phyloP scores from a whole-genome alignment of 2,113 vertebrate species.

The Corvus moneduloides region DNA sequence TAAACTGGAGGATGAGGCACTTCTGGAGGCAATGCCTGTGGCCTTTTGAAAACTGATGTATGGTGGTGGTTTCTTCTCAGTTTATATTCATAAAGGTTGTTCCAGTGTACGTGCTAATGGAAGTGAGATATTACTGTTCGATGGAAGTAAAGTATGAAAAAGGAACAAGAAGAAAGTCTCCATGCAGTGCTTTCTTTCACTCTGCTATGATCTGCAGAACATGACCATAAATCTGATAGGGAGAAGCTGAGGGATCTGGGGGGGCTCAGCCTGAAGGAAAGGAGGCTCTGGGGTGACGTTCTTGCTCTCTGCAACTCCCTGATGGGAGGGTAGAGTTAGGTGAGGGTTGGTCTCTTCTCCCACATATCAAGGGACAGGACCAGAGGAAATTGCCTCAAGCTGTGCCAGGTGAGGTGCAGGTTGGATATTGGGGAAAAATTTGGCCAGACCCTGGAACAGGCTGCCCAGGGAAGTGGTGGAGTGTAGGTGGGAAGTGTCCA shows the following conservation, averaged over 20 bases:
- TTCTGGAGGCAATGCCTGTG: not conserved
- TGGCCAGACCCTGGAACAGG: not conserved
- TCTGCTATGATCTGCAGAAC: not conserved
- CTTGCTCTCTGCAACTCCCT: not conserved
- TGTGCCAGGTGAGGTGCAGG: not conserved
- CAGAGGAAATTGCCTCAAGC: not conserved
- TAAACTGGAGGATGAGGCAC: not conserved
- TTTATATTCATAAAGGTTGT: not conserved
- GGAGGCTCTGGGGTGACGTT: not conserved
- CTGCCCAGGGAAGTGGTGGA: not conserved
- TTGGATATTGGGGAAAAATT: not conserved
- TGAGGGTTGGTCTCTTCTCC: not conserved
- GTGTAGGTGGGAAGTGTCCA: not conserved
- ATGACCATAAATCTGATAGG: rapidly evolving
- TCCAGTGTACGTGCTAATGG: not conserved
- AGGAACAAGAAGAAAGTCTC: not conserved
- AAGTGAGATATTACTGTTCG: not conserved
- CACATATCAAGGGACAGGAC: not conserved
- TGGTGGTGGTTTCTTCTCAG: not conserved
- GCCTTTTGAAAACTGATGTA: not conserved
- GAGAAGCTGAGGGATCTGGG: not conserved
- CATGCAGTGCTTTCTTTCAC: not conserved
- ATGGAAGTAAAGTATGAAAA: not conserved
- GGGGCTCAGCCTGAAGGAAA: not conserved
- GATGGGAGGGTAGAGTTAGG: not conserved